These are phyloP conservation scores for Heliocidaris erythrogramma DNA, from an alignment of 35 echinoderm and acorn worm species.

Conservation along the genomic window DNA sequence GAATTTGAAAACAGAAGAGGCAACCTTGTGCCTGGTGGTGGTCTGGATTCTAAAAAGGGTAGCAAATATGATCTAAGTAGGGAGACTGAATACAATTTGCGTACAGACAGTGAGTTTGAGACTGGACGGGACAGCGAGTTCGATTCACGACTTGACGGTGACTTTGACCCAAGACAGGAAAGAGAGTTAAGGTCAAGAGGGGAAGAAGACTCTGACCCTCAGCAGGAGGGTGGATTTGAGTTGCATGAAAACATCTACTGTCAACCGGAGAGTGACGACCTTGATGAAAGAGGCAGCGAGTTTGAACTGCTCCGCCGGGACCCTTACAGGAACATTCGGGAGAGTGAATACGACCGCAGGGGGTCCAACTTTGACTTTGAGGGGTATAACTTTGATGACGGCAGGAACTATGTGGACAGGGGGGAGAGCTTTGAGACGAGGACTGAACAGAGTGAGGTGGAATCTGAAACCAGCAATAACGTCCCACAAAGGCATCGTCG, in stretches of 20 bases:
- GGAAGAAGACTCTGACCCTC: not conserved
- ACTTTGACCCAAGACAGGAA: conserved; percentile 7
- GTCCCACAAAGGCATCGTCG: not conserved
- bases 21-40: not conserved
- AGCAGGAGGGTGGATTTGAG: not conserved
- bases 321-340: not conserved
- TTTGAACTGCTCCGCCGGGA: conserved; percentile 28
- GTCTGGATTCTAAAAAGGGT: not conserved
- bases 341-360: conserved; percentile 24
- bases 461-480: conserved; percentile 49
- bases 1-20: not conserved
- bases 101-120: not conserved
- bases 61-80: conserved; percentile 5
- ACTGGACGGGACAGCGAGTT: not conserved
- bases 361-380: conserved; percentile 32
- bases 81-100: not conserved
- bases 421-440: conserved; percentile 63
- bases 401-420: conserved; percentile 45
- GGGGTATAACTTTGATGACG: conserved; percentile 54
- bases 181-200: not conserved
- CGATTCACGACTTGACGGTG: not conserved
- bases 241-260: conserved; percentile 48
- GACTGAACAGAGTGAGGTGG: conserved; percentile 55
- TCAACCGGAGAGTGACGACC: conserved; percentile 34
- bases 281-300: not conserved